These are phyloP conservation scores for Hippasteria phrygiana DNA, from an alignment of 53 echinoderm and acorn worm genomes.

Conservation along the genomic window DNA sequence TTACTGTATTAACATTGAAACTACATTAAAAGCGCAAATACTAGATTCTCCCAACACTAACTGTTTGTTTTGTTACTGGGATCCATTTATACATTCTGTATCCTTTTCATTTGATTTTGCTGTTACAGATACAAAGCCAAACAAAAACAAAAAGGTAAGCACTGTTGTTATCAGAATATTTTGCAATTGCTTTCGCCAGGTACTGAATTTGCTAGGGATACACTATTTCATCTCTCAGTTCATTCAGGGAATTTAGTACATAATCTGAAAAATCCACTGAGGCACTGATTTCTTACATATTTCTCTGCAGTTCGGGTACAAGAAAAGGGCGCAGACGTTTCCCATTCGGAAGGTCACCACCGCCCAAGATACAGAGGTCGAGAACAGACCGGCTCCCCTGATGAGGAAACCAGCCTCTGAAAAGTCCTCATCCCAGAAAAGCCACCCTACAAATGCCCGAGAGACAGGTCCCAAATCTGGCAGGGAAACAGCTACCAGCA, in stretches of 20 bases:
- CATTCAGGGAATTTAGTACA: neutral
- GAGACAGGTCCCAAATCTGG: neutral
- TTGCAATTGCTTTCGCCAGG: no score
- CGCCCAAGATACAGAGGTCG: constrained; percentile 10
- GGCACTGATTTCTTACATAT: neutral
- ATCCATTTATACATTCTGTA: neutral
- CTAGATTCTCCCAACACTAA: no score
- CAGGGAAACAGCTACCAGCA: neutral
- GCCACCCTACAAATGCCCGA: neutral
- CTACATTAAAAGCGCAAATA: no score
- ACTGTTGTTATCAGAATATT: neutral
- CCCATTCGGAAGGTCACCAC: constrained; percentile 73
- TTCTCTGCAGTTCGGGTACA: constrained; percentile 83
- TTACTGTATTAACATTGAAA: no score
- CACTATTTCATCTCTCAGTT: neutral
- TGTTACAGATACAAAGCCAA: constrained; percentile 53
- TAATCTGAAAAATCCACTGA: neutral
- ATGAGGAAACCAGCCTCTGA: constrained; percentile 27
- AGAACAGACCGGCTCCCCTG: constrained; percentile 25
- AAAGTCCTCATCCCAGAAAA: neutral
- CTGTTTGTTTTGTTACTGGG: neutral
- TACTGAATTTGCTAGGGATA: no score
- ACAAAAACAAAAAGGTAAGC: constrained; percentile 50
- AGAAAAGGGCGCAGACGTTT: constrained; percentile 69
- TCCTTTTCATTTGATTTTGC: neutral